Base-by-base conservation (phyloP, 1,140 invertebrate genomes). In the Helicoverpa zea region DNA sequence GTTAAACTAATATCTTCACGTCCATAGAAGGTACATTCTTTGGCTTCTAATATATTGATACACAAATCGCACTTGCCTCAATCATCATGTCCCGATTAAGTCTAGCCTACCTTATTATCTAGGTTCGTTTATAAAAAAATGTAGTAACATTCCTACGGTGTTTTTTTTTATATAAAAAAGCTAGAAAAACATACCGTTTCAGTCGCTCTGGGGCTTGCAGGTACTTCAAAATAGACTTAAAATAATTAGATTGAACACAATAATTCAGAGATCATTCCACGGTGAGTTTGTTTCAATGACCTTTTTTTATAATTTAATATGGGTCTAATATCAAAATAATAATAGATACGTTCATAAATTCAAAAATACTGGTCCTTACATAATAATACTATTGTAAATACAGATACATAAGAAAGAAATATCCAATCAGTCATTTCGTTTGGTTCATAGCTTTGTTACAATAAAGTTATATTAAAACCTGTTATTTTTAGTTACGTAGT, bases 71-170 rank as follows among this genome's bases (percentile, higher is more conserved):
- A 11, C 35, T 61, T 18, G 14, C 54, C n/a, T 66, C 47, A 54
- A 77, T 66, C 75, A 29, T 30, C 14, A 23, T 16, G 66, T 16
- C 43, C 18, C 12, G 80, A 63, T 68, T 79, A 74, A 80, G n/a
- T 72, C 82, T 88, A 90, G 51, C 77, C 88, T 91, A 92, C 76
- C 89, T 91, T 91, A 91, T 49, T 72, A 80, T 52, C 88, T 91
- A 91, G 23, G 23, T 81, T 80, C 81, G 79, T 87, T 89, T 87
- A 87, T 86, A 88, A 88, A 92, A 91, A 91, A 86, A 88, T 84
- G 75, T 88, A 81, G 85, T 87, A 90, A 92, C 85, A 86, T 88
- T 81, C 84, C 87, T 90, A 89, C 86, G n/a, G 81, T 82, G 82
- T 88, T 84, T 13, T 81, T 81, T 82, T 84, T 35, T 81, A 84